phyloP scores from a whole-genome alignment of 2,797 vertebrate species.

The Mionectes olivaceus region DNA sequence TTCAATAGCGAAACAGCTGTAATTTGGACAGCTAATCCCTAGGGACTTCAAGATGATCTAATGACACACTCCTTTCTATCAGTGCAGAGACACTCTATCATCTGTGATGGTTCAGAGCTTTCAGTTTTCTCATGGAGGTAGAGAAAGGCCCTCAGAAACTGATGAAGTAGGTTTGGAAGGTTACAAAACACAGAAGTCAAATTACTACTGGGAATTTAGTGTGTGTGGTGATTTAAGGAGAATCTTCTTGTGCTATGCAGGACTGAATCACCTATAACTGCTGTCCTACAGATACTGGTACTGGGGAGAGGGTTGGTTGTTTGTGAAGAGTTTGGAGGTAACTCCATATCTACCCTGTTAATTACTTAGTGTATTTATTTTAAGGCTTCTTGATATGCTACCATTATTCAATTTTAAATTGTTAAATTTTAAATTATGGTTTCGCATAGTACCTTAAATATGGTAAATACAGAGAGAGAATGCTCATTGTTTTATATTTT shows the following conservation, averaged over 20 bases:
- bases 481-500: neutral
- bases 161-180: neutral
- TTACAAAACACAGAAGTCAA: neutral
- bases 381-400: neutral
- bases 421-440: neutral
- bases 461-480: neutral
- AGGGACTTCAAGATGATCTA: neutral
- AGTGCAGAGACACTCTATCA: neutral
- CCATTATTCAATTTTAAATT: neutral
- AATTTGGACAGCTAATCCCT: neutral
- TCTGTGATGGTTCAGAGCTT: neutral
- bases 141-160: neutral
- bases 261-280: neutral
- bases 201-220: neutral
- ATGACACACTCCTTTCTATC: neutral
- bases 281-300: neutral
- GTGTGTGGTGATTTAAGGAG: neutral
- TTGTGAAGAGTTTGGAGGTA: neutral
- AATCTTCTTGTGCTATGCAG: neutral
- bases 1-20: neutral
- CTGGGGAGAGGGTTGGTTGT: neutral
- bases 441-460: neutral
- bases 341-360: neutral
- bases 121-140: neutral
- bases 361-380: neutral